Conservation (phyloP, 2,797 vertebrate genomes). For the Urophycis tenuis region DNA sequence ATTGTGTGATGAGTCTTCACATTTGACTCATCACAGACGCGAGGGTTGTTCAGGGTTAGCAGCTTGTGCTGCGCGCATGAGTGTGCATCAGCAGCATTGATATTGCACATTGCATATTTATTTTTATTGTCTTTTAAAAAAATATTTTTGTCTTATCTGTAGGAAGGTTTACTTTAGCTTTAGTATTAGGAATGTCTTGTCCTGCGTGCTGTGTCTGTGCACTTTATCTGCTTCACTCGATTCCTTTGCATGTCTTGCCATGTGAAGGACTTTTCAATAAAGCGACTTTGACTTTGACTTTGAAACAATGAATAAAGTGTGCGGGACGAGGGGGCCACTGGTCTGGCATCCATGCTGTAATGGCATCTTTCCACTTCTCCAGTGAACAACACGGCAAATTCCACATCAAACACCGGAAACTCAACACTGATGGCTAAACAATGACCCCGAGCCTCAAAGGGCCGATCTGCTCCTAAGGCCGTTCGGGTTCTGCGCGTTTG, state of each 20-base stretch:
- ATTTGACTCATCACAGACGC: background rate
- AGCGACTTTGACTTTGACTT: no score
- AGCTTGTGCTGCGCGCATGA: background rate
- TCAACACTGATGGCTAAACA: no score
- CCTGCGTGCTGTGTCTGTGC: no score
- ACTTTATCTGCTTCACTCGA: no score
- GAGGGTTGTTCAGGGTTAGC: no score
- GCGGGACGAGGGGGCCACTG: background rate
- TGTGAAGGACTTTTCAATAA: no score
- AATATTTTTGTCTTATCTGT: no score
- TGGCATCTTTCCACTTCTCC: background rate
- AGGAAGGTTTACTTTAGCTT: no score
- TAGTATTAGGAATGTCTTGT: no score
- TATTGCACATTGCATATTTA: no score
- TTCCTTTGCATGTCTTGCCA: no score
- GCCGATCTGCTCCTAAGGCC: slow-evolving; percentile 20
- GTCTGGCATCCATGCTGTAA: background rate
- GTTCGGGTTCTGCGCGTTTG: slow-evolving; percentile 41
- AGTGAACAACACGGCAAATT: background rate
- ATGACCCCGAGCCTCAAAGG: slow-evolving; percentile 24
- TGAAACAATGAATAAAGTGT: background rate
- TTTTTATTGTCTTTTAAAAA: no score
- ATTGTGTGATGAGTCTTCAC: background rate
- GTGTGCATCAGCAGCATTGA: background rate
- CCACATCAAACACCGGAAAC: background rate